Evolutionary conservation across 2,888 invertebrate species (phyloP).

Genomic region (Meiosimyza decipiens): DNA sequence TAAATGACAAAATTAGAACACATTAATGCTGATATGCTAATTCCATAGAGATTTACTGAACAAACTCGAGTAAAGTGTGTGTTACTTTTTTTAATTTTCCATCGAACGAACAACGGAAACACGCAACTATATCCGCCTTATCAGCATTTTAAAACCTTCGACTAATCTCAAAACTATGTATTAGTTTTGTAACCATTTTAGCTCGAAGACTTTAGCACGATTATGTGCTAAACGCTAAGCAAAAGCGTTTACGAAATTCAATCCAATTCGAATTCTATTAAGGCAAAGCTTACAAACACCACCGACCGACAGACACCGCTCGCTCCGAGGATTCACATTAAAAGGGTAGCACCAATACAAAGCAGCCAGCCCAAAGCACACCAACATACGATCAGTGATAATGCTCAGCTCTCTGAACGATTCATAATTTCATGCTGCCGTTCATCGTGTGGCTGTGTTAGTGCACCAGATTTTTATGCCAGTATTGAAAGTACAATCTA

Average conservation of each 20-base stretch:
- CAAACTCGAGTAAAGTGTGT: slow-evolving; percentile 23
- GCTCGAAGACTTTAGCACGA: slow-evolving; percentile 6
- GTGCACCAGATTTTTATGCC: slow-evolving; percentile 10
- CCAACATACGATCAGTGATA: slow-evolving; percentile 24
- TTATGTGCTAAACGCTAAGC: slow-evolving; percentile 9
- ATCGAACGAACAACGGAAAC: slow-evolving; percentile 55
- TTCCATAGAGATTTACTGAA: slow-evolving; percentile 36
- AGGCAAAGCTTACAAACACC: neutral
- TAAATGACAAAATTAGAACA: slow-evolving; percentile 44
- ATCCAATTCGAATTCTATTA: slow-evolving; percentile 1
- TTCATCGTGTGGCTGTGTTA: slow-evolving; percentile 33
- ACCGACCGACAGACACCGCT: neutral
- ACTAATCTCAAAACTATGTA: slow-evolving; percentile 56
- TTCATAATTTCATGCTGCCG: neutral
- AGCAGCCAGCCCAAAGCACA: slow-evolving; percentile 38
- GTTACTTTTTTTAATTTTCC: neutral
- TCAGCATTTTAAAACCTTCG: slow-evolving; percentile 57
- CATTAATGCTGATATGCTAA: slow-evolving; percentile 32
- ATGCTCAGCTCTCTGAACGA: neutral
- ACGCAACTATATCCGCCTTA: slow-evolving; percentile 61
- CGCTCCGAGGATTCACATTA: neutral
- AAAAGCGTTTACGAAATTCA: neutral
- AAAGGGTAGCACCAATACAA: slow-evolving; percentile 5
- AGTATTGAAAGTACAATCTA: slow-evolving; percentile 25
- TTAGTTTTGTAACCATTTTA: slow-evolving; percentile 45